A percentile compares a stretch with the other conserved stretches of the same genome.
Conservation (phyloP, 2,888 invertebrate species). For the Mylabris sibirica region DNA sequence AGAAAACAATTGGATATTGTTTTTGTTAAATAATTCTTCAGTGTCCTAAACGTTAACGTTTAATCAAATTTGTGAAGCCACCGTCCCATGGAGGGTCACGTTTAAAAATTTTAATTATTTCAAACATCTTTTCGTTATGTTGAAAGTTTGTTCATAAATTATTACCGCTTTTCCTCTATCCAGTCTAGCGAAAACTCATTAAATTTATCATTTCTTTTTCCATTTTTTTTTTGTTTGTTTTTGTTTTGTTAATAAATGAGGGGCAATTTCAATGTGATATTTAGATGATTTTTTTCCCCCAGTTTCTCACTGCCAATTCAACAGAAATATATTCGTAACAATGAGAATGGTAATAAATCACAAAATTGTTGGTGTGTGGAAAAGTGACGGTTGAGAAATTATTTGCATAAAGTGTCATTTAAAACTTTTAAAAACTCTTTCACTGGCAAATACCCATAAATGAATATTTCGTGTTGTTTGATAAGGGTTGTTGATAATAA, state of each 20-base stretch:
- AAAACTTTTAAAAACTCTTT: constrained; percentile 11
- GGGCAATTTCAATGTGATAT: neutral
- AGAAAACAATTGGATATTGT: constrained; percentile 1
- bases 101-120: constrained; percentile 6
- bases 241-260: neutral
- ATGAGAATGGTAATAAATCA: constrained; percentile 16
- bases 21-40: neutral
- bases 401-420: constrained; percentile 16
- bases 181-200: neutral
- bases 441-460: constrained; percentile 12
- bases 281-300: neutral
- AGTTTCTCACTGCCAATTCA: neutral
- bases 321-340: neutral
- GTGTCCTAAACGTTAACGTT: neutral
- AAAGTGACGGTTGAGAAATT: constrained; percentile 1
- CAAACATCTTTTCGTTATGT: constrained; percentile 4
- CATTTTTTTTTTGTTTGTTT: neutral
- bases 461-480: neutral
- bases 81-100: neutral
- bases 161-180: neutral
- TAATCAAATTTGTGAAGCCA: neutral
- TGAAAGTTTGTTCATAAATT: constrained; percentile 2
- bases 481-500: neutral
- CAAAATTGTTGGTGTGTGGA: constrained; percentile 11
- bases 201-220: neutral